Conservation (phyloP, 1,140 invertebrate genomes). For the Euwallacea fornicatus region DNA sequence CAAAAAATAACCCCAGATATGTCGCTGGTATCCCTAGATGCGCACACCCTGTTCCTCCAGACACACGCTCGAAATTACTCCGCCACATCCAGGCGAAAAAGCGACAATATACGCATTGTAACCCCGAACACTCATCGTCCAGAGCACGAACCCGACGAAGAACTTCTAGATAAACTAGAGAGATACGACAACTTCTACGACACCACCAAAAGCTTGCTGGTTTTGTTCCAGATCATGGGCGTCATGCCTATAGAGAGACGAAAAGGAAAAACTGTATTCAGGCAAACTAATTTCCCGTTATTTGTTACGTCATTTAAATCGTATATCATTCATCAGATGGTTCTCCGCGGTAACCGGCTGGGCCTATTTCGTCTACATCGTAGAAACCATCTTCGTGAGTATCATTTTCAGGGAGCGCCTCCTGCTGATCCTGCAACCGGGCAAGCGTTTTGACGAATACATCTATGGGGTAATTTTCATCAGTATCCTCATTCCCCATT, state of each 20-base stretch:
- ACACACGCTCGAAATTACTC: no score
- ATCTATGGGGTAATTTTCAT: conserved; percentile 72
- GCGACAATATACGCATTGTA: conserved; percentile 34
- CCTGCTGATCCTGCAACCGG: conserved; percentile 52
- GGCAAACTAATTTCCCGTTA: conserved; percentile 36
- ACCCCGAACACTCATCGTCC: conserved; percentile 14
- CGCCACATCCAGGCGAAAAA: conserved; percentile 9
- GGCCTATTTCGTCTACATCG: conserved; percentile 47
- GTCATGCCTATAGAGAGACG: conserved; percentile 69
- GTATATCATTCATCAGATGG: conserved; percentile 45
- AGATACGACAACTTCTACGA: conserved; percentile 67
- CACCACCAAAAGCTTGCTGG: conserved; percentile 66
- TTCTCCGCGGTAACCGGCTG: conserved; percentile 48
- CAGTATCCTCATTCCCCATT: conserved; percentile 69
- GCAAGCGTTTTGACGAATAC: conserved; percentile 69
- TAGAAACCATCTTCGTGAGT: conserved; percentile 50
- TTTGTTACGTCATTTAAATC: background rate
- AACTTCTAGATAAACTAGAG: conserved; percentile 52
- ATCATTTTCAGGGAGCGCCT: conserved; percentile 51
- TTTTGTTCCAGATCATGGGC: conserved; percentile 71
- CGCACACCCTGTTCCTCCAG: no score
- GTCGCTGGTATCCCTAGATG: no score
- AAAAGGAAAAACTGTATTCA: conserved; percentile 54
- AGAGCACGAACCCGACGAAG: conserved; percentile 42
- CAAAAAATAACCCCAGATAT: no score